phyloP scores from a whole-genome alignment of 2,888 invertebrate species.

The Drosophila monieri region DNA sequence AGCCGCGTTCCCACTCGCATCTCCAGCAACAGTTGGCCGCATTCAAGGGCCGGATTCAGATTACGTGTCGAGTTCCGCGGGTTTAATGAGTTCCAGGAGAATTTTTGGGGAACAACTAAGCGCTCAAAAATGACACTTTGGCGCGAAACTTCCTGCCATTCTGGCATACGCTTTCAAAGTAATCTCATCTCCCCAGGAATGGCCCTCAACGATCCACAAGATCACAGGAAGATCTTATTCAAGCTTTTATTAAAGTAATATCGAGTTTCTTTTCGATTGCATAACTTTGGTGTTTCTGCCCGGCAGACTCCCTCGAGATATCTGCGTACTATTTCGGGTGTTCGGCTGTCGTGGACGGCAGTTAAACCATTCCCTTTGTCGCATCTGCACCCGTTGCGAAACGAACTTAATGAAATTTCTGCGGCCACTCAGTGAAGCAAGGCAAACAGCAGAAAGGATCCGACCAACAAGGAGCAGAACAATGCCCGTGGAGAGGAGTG shows the following conservation, averaged over 20 bases:
- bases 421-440: conserved; percentile 60
- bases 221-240: not conserved
- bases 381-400: conserved; percentile 56
- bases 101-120: conserved; percentile 10
- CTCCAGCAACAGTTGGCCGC: conserved; percentile 46
- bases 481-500: conserved; percentile 10
- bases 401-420: conserved; percentile 74
- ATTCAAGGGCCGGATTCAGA: conserved; percentile 26
- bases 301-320: not conserved
- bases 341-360: conserved; percentile 6
- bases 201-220: not conserved
- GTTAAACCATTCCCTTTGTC: conserved; percentile 54
- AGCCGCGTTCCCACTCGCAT: conserved; percentile 15
- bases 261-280: not conserved
- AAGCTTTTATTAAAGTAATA: not conserved
- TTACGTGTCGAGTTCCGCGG: conserved; percentile 18
- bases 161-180: conserved; percentile 3
- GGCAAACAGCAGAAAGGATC: conserved; percentile 44
- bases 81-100: conserved; percentile 23
- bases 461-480: conserved; percentile 29
- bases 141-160: not conserved
- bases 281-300: not conserved
- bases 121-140: not conserved
- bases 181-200: not conserved
- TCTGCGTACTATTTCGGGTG: not conserved